Base-by-base conservation (phyloP, 2,797 vertebrate species). In the Merluccius polli region DNA sequence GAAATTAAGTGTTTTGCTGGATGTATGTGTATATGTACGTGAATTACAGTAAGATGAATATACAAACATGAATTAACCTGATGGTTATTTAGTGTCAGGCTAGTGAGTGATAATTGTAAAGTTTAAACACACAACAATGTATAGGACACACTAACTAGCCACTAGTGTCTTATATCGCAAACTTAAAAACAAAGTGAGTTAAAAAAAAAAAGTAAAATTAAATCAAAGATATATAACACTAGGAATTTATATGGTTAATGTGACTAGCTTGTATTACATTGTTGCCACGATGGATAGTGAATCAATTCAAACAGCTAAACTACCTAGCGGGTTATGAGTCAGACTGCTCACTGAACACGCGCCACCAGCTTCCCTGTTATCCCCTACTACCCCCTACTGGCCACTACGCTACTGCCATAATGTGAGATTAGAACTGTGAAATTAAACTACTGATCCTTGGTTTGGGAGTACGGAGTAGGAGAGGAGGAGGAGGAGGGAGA, bases 111-210 rank as follows among this genome's bases (percentile, higher is more conserved):
- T 18, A 73, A 74, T 68, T 33, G 48, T 73, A 31, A 29, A 67
- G 78, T 73, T 77, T 70, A 73, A 81, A 82, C 71, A 78, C 77
- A 82, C 72, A 65, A 0, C 73, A 18, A 70, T 35, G 1, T 70
- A n/a, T 24, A 73, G 81, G 77, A 80, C 71, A 74, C 83, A 81
- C 74, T 76, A 31, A 77, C 59, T 75, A 73, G 81, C 52, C 6
- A 33, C 70, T 77, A 82, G 78, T 18, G 69, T 67, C 27, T 73
- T 67, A 67, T 81, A 84, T 63, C 0, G 38, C 67, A 73, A 73
- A 52, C 73, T 72, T 5, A 36, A 5, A 65, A 65, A 74, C 69
- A 63, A 73, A 70, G 72, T 44, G 31, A 79, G 65, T 79, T 78
- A 75, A 75, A 27, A 52, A 31, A 38, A 59, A 33, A 10, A 32